These are phyloP conservation scores for Malurus splendens DNA, from an alignment of 2,797 vertebrate species.

Conservation along the genomic window DNA sequence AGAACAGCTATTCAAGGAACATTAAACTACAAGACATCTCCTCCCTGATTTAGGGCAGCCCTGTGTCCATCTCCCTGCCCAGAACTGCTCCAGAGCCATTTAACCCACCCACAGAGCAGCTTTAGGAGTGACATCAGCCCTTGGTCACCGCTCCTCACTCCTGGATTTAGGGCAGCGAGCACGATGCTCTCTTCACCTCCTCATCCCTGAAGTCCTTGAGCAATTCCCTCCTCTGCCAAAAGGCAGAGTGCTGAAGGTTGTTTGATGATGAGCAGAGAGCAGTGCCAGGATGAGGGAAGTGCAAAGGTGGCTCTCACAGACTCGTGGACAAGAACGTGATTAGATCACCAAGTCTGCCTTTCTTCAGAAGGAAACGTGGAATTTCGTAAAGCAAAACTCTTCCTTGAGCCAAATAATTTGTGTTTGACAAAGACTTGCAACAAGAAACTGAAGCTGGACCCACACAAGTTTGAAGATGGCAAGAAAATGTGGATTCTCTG, in stretches of 20 bases:
- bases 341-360: constrained; percentile 19
- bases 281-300: constrained; percentile 27
- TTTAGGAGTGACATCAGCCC: not conserved
- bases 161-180: not conserved
- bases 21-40: rapidly evolving
- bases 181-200: not conserved
- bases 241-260: not conserved
- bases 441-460: not conserved
- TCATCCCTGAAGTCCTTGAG: not conserved
- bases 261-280: not conserved
- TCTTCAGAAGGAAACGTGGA: not conserved
- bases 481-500: not conserved
- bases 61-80: not conserved
- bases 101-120: not conserved
- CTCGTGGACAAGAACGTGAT: not conserved
- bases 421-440: not conserved
- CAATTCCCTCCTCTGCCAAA: constrained; percentile 1
- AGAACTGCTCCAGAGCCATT: not conserved
- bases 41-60: not conserved
- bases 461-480: not conserved
- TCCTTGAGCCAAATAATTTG: not conserved
- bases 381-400: not conserved
- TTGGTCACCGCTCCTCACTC: not conserved
- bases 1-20: not conserved
- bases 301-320: not conserved